These are phyloP conservation scores for Hydractinia symbiolongicarpus DNA, from an alignment of 30 jellyfish, hydroid and myxozoan species.

Conservation along the genomic window DNA sequence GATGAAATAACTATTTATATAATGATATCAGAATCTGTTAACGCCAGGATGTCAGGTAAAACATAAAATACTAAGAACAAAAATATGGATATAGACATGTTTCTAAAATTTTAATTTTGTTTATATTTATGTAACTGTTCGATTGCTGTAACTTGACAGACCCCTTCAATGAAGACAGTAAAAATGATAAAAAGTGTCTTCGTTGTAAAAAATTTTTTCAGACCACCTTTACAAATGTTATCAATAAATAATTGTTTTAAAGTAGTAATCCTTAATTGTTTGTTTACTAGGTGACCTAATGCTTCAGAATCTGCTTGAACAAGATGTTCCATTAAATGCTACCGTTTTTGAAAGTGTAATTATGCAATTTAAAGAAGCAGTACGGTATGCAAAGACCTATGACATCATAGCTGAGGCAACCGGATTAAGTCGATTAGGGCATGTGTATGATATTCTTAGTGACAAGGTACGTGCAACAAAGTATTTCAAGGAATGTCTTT, in stretches of 20 bases:
- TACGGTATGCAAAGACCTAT: background rate
- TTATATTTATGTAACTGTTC: no score
- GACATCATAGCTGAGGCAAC: background rate
- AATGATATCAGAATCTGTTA: no score
- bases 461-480: background rate
- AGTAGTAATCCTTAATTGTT: background rate
- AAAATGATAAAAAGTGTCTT: no score
- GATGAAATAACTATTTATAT: no score
- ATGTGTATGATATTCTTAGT: conserved; percentile 1
- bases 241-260: background rate
- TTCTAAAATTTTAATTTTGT: no score
- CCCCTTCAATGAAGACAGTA: no score
- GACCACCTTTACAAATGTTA: no score
- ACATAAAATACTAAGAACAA: no score
- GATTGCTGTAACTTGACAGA: no score
- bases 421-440: conserved; percentile 5
- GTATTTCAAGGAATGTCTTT: background rate
- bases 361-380: conserved; percentile 4
- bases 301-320: background rate
- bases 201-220: no score
- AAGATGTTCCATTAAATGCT: background rate
- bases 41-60: no score
- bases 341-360: conserved; percentile 2
- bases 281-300: background rate
- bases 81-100: no score